phyloP scores from a whole-genome alignment of 2,113 vertebrate species.

The Poecile atricapillus region DNA sequence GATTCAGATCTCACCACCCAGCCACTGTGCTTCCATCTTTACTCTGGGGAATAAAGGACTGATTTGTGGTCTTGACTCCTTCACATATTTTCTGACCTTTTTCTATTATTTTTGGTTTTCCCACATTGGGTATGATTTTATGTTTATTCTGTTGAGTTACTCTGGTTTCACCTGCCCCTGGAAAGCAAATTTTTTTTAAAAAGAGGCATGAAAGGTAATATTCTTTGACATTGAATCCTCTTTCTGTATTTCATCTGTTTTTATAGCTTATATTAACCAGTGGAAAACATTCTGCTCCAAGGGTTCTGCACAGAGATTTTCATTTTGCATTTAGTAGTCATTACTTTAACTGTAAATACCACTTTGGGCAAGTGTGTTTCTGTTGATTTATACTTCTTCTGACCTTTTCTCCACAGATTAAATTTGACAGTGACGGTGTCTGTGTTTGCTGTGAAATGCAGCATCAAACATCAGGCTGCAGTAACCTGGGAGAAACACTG shows the following conservation, averaged over 20 bases:
- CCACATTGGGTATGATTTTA: neutral
- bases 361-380: neutral
- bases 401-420: constrained; percentile 72
- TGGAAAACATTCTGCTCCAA: neutral
- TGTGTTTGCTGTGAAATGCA: constrained; percentile 96
- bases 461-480: constrained; percentile 91
- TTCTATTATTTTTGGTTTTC: neutral
- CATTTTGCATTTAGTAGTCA: neutral
- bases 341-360: neutral
- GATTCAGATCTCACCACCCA: neutral
- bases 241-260: neutral
- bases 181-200: neutral
- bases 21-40: neutral
- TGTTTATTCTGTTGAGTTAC: neutral
- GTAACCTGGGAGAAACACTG: constrained; percentile 91
- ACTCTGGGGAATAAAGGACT: neutral
- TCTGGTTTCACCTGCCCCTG: neutral
- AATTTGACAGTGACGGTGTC: constrained; percentile 93
- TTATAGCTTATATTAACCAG: neutral
- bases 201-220: neutral
- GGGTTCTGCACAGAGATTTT: neutral
- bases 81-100: neutral
- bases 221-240: neutral
- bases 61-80: neutral
- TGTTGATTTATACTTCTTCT: neutral